Base-by-base conservation (phyloP, 2,113 vertebrate genomes). In the Hystrix cristata region DNA sequence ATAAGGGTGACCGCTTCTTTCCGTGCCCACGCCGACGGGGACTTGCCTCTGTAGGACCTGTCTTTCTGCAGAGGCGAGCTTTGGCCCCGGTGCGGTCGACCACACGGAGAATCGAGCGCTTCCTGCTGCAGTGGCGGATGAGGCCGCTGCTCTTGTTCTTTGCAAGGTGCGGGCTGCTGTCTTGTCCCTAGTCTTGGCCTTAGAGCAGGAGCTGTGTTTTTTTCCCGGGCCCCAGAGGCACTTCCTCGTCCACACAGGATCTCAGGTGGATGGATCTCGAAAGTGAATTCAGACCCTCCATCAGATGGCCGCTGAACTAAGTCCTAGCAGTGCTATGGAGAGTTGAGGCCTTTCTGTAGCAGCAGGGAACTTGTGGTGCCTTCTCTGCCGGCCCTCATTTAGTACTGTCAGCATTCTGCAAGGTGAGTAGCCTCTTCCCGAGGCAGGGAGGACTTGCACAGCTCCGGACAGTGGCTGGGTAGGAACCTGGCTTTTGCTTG, bases 371-470 rank as follows among this genome's bases (percentile, higher is more conserved):
- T 11, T 53, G 4, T 7, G 4, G 5, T 1, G 7, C 21, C 21
- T 9, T 1, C 78, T n/a, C 69, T 21, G 9, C 60, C 43, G 7
- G 78, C 27, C 59, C 38, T 34, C 10, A 0, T 12, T 13, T 0
- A 46, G 2, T 12, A 57, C n/a, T 65, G 38, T n/a, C 7, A 0
- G 19, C 15, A 0, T 64, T 57, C 83, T 82, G 87, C 34, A 38
- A 19, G 21, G 34, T 13, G 8, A 34, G 88, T 21, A 0, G 0
- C 7, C 6, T 18, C 10, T 0, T 53, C 9, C 57, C 27, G 1
- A 7, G 2, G 43, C 8, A 31, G 78, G 53, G n/a, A 46, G 34
- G 38, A 85, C 62, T n/a, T 12, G 62, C 29, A 4, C 2, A 38
- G 18, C 55, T 6, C 7, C 31, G 65, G 16, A 5, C 21, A 1